Conservation (phyloP, 2,797 vertebrate species). For the Cirrhinus mrigala region DNA sequence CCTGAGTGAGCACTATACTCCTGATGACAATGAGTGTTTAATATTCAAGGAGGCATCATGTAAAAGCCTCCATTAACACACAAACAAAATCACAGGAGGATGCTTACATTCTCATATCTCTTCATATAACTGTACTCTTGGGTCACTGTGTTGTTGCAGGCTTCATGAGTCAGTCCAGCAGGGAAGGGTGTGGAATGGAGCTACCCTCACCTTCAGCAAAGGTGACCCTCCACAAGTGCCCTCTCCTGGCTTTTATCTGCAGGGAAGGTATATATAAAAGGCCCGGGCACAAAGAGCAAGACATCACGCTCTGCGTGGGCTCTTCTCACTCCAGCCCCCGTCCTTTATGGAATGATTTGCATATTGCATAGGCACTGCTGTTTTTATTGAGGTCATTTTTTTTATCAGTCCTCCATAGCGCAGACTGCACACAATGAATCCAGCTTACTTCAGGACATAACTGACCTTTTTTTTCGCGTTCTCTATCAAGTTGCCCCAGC, state of each 20-base stretch:
- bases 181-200: conserved; percentile 44
- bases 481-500: conserved; percentile 47
- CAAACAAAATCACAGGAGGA: conserved; percentile 1
- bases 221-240: conserved; percentile 64
- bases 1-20: neutral
- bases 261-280: conserved; percentile 70
- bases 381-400: conserved; percentile 78
- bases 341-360: conserved; percentile 76
- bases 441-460: conserved; percentile 71
- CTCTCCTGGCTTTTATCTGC: conserved; percentile 70
- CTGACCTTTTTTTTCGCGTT: conserved; percentile 68
- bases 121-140: conserved; percentile 30
- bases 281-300: conserved; percentile 70
- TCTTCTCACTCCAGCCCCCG: conserved; percentile 63
- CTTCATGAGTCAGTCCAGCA: conserved; percentile 46
- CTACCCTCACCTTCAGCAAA: conserved; percentile 59
- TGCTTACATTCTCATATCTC: conserved; percentile 21
- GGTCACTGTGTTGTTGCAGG: conserved; percentile 47
- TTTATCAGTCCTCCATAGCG: conserved; percentile 69
- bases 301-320: conserved; percentile 50
- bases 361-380: conserved; percentile 75
- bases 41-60: conserved; percentile 9
- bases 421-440: conserved; percentile 73
- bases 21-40: conserved; percentile 3
- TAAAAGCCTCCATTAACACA: conserved; percentile 27